phyloP scores from a whole-genome alignment of 2,113 vertebrate genomes.

The Myanophis thanlyinensis region DNA sequence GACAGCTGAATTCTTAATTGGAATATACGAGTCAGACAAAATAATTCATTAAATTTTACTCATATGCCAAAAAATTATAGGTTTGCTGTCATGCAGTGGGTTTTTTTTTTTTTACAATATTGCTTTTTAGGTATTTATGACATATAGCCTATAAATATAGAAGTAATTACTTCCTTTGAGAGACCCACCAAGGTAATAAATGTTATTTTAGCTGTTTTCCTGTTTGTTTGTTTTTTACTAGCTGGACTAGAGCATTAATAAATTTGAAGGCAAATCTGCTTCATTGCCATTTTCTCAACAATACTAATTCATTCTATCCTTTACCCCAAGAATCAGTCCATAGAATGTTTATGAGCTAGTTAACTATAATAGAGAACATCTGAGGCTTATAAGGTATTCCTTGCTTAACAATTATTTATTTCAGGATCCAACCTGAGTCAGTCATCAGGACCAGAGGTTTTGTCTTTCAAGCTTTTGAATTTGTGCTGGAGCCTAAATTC shows the following conservation, averaged over 20 bases:
- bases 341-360: neutral
- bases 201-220: constrained; percentile 24
- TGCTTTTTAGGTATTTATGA: constrained; percentile 28
- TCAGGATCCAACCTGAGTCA: too few relatives aligned
- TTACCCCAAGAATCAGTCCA: neutral
- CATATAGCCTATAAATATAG: constrained; percentile 20
- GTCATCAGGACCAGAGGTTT: too few relatives aligned
- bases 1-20: constrained; percentile 30
- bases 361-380: neutral
- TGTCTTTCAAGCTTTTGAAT: too few relatives aligned
- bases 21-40: constrained; percentile 9
- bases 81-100: constrained; percentile 1
- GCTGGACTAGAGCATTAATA: constrained; percentile 15
- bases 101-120: neutral
- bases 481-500: too few relatives aligned
- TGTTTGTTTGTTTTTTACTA: constrained; percentile 22
- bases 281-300: neutral
- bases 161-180: constrained; percentile 27
- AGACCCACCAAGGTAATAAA: constrained; percentile 17
- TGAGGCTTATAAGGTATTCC: neutral
- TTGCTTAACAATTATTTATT: neutral
- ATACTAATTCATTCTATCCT: neutral
- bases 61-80: constrained; percentile 35
- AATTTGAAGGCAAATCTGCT: constrained; percentile 1
- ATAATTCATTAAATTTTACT: constrained; percentile 27